phyloP scores from a whole-genome alignment of 2,113 vertebrate genomes.

The Megaceryle torquata region DNA sequence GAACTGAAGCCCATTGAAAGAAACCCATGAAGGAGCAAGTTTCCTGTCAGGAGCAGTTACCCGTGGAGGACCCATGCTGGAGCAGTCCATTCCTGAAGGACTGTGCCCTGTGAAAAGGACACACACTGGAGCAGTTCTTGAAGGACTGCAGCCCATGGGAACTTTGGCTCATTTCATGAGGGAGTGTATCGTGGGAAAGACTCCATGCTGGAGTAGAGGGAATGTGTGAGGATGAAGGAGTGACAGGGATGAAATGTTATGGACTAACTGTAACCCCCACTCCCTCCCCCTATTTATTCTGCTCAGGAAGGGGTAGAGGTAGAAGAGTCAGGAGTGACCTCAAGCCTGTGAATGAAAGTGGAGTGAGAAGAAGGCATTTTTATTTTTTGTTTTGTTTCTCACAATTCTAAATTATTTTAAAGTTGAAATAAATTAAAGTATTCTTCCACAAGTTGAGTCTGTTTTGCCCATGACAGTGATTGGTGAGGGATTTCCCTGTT shows the following conservation, averaged over 20 bases:
- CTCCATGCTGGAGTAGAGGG: background rate
- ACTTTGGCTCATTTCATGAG: background rate
- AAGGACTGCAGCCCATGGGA: background rate
- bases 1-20: background rate
- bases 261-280: background rate
- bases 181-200: background rate
- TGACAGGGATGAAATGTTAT: background rate
- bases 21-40: no score
- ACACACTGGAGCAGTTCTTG: background rate
- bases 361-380: background rate
- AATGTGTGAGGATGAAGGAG: background rate
- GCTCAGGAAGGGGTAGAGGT: no score
- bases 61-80: fast-evolving
- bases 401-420: background rate
- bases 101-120: no score
- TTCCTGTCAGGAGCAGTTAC: background rate
- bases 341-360: background rate
- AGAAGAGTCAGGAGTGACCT: background rate
- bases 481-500: background rate
- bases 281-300: background rate
- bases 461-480: fast-evolving
- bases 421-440: background rate
- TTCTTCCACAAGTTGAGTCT: background rate
- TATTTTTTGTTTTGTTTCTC: background rate
- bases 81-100: background rate